phyloP scores from a whole-genome alignment of 2,113 vertebrate species.

The Scomber scombrus region DNA sequence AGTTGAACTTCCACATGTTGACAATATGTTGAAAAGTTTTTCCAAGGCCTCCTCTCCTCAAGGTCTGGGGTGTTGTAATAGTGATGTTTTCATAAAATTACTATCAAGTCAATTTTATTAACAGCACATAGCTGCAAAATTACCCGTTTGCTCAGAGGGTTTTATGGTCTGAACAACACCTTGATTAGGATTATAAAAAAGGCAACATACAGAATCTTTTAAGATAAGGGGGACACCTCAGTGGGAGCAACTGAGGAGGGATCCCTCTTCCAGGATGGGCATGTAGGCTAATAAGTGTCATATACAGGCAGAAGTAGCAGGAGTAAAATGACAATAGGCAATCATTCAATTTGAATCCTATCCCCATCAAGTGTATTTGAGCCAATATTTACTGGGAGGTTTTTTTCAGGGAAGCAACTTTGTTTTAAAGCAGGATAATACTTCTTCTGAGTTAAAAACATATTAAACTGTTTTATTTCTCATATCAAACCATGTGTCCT shows the following conservation, averaged over 20 bases:
- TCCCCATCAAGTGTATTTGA: background rate
- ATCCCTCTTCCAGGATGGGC: background rate
- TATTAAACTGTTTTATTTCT: no score
- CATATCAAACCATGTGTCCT: no score
- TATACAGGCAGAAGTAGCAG: no score
- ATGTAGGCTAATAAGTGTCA: no score
- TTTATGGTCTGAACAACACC: no score
- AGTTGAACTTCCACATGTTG: conserved; percentile 10
- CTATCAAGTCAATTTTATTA: background rate
- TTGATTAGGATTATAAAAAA: background rate
- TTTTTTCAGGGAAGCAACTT: no score
- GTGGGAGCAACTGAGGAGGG: background rate
- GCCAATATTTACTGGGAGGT: no score
- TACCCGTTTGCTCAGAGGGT: background rate
- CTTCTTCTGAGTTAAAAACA: background rate
- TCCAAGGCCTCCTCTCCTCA: background rate
- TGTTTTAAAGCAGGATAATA: background rate
- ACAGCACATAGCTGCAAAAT: no score
- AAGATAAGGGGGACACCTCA: background rate
- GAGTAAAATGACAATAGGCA: no score
- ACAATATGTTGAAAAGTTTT: background rate
- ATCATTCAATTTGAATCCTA: no score
- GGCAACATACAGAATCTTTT: background rate
- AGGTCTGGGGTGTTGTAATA: background rate
- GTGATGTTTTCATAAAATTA: background rate